Base-by-base conservation (phyloP, 2,888 invertebrate species). In the Ctenicera cuprea region DNA sequence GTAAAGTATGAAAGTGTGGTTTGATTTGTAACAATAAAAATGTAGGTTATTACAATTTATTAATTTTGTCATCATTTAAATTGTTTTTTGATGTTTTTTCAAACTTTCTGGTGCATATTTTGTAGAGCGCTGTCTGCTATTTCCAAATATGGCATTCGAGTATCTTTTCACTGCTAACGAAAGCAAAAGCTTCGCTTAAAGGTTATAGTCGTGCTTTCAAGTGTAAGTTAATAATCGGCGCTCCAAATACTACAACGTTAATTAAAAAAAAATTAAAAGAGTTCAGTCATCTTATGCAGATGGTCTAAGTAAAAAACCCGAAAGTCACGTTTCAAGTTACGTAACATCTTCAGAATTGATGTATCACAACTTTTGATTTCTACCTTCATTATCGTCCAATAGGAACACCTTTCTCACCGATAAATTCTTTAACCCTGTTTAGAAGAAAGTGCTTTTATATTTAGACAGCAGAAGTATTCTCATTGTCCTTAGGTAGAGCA, bases 281-380 rank as follows among this genome's bases (percentile, higher is more conserved):
- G n/a, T 38, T 38, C n/a, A n/a, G n/a, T n/a, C n/a, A 38, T 38
- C 7, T 12, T 12, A 12, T 38, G n/a, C n/a, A n/a, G 5, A 45
- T 45, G 8, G 2, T 48, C 48, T 1, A 20, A 18, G 3, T 18
- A 48, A 48, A 48, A 41, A n/a, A 14, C 14, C 14, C n/a, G 3
- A 41, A 41, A 41, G 7, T 14, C 41, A 8, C 14, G 41, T 41
- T 14, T 20, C n/a, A 52, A 54, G 43, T 72, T 72, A 61, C 66
- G 50, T 67, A 72, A 72, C 37, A 68, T 57, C 8, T 12, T 48
- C 12, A 26, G 16, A 14, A 20, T 43, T 45, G 11, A 41, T 5
- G n/a, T 11, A 57, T 30, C 48, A 48, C 73, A 67, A 82, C 82
- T 83, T 82, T 83, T 83, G 73, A 80, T 83, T 83, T 82, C 82